Base-by-base conservation (phyloP, 1,140 invertebrate genomes). In the Meloidogyne floridensis region DNA sequence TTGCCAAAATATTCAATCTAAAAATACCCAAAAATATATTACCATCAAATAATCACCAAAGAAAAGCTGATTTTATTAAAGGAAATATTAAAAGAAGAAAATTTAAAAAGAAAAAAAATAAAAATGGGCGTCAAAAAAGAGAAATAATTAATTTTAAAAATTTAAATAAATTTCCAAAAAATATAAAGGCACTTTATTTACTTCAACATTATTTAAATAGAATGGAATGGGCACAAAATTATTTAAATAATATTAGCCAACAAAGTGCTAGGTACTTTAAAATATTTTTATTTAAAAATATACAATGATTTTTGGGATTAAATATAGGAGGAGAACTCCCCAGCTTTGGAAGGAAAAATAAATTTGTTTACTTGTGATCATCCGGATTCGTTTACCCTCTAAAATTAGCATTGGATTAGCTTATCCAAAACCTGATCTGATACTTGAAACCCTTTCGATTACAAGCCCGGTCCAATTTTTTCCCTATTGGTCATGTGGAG, bases 151-250 rank as follows among this genome's bases (percentile, higher is more conserved):
- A 47, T 13, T 11, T 11, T n/a, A 3, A 18, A 73, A 65, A 65
- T 65, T n/a, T n/a, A 65, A 65, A 74, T 11, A 47, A 74, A 47
- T 74, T 74, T n/a, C 72, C 72, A 54, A 74, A 74, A 54, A 74
- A 74, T 54, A 74, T 74, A n/a, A 54, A 54, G 7, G n/a, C 18
- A 54, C n/a, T 74, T 6, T 51, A 74, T n/a, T 20, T 2, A n/a
- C 18, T 74, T 7, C 5, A 74, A 74, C 72, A 74, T n/a, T 18
- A 74, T n/a, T 51, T 74, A n/a, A 6, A 3, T 54, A 47, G n/a
- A 54, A 74, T 74, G 18, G 72, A 74, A 18, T 74, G 72, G 72
- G 5, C 18, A 54, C 72, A 74, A 18, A 74, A 74, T 51, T 74
- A 74, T 54, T n/a, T 74, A n/a, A 54, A 54, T 54, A 32, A 54